Evolutionary conservation across 2,113 vertebrate species (phyloP).

Genomic region (Melanerpes formicivorus): DNA sequence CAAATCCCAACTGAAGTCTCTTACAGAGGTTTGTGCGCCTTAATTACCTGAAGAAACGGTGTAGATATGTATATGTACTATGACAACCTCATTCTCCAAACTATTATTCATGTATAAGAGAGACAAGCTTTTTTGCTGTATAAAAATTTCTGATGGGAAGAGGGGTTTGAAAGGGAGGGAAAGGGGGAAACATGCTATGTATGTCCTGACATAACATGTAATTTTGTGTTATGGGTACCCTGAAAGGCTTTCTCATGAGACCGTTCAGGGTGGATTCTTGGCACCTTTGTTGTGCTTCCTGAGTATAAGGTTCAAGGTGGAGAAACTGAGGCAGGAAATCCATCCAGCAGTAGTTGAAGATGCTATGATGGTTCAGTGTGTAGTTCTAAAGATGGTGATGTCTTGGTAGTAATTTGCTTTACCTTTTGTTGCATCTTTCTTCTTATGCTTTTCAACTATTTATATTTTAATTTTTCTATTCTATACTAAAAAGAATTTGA

Average conservation of each 20-base stretch:
- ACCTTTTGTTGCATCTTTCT: neutral
- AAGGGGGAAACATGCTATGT: neutral
- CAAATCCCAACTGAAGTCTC: conserved; percentile 81
- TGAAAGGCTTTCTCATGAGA: neutral
- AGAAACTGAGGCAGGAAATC: neutral
- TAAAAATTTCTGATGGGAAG: neutral
- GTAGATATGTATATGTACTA: neutral
- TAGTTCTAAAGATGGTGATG: neutral
- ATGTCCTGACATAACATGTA: neutral
- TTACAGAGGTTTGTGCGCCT: conserved; percentile 84
- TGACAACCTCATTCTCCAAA: neutral
- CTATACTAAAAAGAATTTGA: neutral
- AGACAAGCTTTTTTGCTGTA: neutral
- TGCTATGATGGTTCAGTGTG: neutral
- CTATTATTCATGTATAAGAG: neutral
- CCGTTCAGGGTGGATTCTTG: neutral
- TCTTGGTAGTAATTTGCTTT: neutral
- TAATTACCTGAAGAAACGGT: neutral
- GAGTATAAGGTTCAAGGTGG: neutral
- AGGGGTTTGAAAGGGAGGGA: neutral
- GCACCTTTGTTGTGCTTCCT: neutral
- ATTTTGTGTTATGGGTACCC: neutral
- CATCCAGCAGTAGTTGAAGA: neutral
- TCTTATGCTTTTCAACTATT: neutral
- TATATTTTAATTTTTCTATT: neutral